Base-by-base conservation (phyloP, 2,797 vertebrate species). In the Sternarchorhynchus goeldii region DNA sequence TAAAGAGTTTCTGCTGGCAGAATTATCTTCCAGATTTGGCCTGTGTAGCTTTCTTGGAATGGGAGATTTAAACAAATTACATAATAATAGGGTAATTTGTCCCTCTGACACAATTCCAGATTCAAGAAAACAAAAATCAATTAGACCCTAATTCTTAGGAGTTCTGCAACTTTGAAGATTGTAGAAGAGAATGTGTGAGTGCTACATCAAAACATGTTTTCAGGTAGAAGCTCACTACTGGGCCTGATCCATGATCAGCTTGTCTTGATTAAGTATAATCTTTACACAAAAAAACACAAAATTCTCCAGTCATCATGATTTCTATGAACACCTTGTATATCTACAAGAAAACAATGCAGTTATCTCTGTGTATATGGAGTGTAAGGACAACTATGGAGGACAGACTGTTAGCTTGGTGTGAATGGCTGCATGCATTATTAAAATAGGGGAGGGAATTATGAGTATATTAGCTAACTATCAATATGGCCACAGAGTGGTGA, bases 41-140 rank as follows among this genome's bases (percentile, higher is more conserved):
- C 74, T 64, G 57, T 75, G 18, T 75, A 65, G 76, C 80, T 78
- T 86, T 71, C 77, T 75, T 60, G 36, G 78, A 69, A 83, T 74
- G 75, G 77, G 77, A 80, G 55, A 81, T 77, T 60, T 25, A 63
- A 20, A 36, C 70, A 73, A 84, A 79, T 83, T 84, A 55, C 79
- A 83, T 86, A 84, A 81, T 81, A 81, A 83, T 84, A 72, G 72
- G 36, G 77, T 82, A 73, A 76, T 86, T 86, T 86, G 81, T 77
- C 59, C 67, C 77, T 74, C 63, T 78, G 81, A 81, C 81, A 76
- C 73, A 67, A 74, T 60, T 79, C 74, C 62, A 73, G 67, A 73
- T 72, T 41, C 1, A 16, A 55, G 64, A 85, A 71, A 84, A 80
- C 81, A 81, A 86, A 84, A 81, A 78, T 82, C 73, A 80, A 78